These are phyloP conservation scores for Dipodomys ordii DNA, from an alignment of 2,113 vertebrate genomes.

Conservation along the genomic window DNA sequence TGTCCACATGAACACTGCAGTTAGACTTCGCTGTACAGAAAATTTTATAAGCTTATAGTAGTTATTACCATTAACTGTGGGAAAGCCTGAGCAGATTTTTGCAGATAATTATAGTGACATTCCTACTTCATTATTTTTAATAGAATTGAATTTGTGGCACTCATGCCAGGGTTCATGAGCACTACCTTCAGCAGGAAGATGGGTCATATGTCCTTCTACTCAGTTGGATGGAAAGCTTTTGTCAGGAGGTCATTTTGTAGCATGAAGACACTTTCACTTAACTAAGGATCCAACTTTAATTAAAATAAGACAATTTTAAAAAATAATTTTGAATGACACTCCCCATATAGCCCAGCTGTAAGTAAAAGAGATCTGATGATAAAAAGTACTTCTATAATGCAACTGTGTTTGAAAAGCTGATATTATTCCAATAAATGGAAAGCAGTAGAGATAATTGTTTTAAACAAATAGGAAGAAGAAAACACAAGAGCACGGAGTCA, in stretches of 20 bases:
- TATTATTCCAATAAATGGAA: not conserved
- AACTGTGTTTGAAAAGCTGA: not conserved
- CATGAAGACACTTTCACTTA: not conserved
- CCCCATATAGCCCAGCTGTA: not conserved
- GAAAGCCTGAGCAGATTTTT: slow-evolving; percentile 27
- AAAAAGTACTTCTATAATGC: not conserved
- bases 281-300: slow-evolving; percentile 8
- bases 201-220: slow-evolving; percentile 21
- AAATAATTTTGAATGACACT: slow-evolving; percentile 4
- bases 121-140: slow-evolving; percentile 57
- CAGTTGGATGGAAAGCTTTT: not conserved
- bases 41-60: slow-evolving; percentile 23
- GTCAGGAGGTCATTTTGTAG: slow-evolving; percentile 20
- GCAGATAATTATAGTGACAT: slow-evolving; percentile 66
- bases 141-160: slow-evolving; percentile 48
- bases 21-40: not conserved
- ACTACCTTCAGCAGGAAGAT: slow-evolving; percentile 8
- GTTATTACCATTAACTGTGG: slow-evolving; percentile 1
- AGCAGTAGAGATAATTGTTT: not conserved
- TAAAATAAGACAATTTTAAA: slow-evolving; percentile 29
- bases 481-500: not conserved
- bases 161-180: not conserved
- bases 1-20: not conserved
- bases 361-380: not conserved
- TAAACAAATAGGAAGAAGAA: slow-evolving; percentile 7